Conservation (phyloP, 2,113 vertebrate genomes). For the Procavia capensis region DNA sequence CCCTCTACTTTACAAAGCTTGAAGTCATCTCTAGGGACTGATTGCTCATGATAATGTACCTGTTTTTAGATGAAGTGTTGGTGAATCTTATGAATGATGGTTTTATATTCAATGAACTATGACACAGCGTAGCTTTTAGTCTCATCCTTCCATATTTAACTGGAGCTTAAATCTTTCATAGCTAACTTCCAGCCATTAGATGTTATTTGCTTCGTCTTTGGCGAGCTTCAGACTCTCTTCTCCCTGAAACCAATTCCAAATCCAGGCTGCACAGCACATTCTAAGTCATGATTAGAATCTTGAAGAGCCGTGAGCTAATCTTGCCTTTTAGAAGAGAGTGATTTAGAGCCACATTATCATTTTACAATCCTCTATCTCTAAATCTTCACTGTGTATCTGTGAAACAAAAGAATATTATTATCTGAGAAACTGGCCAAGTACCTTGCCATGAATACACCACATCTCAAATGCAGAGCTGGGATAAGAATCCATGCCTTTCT, state of each 20-base stretch:
- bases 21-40: too few relatives aligned
- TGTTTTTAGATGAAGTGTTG: neutral
- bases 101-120: neutral
- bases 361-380: conserved; percentile 40
- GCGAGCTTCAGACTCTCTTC: conserved; percentile 39
- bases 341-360: conserved; percentile 24
- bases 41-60: too few relatives aligned
- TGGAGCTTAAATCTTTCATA: conserved; percentile 12
- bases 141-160: conserved; percentile 44
- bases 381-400: neutral
- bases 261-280: neutral
- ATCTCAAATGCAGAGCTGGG: neutral
- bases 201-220: conserved; percentile 42
- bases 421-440: neutral
- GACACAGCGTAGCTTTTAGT: neutral
- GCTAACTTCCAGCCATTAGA: neutral
- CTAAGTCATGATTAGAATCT: conserved; percentile 19
- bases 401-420: conserved; percentile 41
- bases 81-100: neutral
- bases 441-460: neutral
- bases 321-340: conserved; percentile 42
- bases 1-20: too few relatives aligned
- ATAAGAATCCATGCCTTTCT: neutral
- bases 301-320: neutral
- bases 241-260: conserved; percentile 39